Evolutionary conservation across 2,113 vertebrate species (phyloP).

Genomic region (Rynchops niger): DNA sequence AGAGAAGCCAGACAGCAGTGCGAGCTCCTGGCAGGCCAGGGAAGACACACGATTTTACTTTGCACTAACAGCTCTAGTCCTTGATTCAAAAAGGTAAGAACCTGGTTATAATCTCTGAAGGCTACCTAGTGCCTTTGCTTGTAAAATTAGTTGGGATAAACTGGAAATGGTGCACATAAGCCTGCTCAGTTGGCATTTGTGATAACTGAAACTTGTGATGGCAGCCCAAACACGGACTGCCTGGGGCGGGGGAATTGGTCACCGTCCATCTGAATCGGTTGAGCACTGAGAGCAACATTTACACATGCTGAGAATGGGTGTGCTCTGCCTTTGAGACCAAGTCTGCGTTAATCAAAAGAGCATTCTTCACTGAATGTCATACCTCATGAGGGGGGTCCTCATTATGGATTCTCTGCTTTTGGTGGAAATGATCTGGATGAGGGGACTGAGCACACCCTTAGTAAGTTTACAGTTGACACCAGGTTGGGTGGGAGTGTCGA

Average conservation of each 20-base stretch:
- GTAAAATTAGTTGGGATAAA: background rate
- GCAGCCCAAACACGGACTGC: background rate
- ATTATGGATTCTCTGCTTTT: background rate
- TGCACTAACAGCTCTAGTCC: background rate
- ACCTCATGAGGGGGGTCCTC: background rate
- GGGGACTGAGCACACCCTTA: too few species aligned
- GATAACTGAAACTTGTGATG: background rate
- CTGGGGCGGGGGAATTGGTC: background rate
- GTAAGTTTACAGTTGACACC: too few species aligned
- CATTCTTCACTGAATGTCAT: background rate
- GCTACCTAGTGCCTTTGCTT: background rate
- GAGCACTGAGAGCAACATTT: accelerated
- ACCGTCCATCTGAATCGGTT: background rate
- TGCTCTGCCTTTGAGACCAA: background rate
- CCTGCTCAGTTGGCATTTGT: background rate
- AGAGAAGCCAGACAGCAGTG: background rate
- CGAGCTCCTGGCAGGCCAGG: background rate
- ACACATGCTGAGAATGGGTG: accelerated
- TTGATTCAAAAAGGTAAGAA: background rate
- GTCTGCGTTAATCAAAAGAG: background rate
- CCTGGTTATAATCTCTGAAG: background rate
- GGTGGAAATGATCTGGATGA: background rate
- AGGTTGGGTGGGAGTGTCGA: too few species aligned
- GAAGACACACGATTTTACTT: background rate
- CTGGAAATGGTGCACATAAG: background rate